A percentile compares a stretch with the other conserved stretches of the same genome.
Evolutionary conservation across 2,888 invertebrate species (phyloP).

Genomic region (Agonopterix heracliana): DNA sequence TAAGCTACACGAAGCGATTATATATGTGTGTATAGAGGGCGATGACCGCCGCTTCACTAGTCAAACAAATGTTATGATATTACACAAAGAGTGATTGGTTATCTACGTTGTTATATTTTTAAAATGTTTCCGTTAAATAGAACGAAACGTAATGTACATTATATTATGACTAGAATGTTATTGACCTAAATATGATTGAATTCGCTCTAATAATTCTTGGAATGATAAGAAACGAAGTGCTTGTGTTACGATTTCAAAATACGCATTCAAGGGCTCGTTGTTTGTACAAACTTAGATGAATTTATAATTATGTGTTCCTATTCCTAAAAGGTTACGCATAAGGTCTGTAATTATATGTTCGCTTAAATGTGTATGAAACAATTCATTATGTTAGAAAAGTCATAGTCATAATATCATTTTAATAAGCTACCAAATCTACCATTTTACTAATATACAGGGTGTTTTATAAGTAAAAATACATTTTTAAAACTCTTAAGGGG

Average conservation of each 20-base stretch:
- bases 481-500: no score
- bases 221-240: neutral
- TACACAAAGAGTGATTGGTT: slow-evolving; percentile 3
- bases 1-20: slow-evolving; percentile 24
- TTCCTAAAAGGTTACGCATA: no score
- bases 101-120: slow-evolving; percentile 1
- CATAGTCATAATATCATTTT: no score
- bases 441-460: no score
- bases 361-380: no score
- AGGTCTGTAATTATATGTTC: no score
- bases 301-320: no score
- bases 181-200: slow-evolving; percentile 6
- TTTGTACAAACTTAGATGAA: no score
- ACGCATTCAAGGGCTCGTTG: no score
- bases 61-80: slow-evolving; percentile 12
- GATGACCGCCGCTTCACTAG: slow-evolving; percentile 33
- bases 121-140: slow-evolving; percentile 3
- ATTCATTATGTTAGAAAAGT: no score
- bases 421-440: no score
- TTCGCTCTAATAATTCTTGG: neutral
- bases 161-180: slow-evolving; percentile 1
- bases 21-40: slow-evolving; percentile 36
- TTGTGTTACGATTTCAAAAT: neutral
- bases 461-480: no score
- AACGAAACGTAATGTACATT: neutral